phyloP scores from a whole-genome alignment of 2,888 invertebrate genomes.

The Drosophila kambysellisi region DNA sequence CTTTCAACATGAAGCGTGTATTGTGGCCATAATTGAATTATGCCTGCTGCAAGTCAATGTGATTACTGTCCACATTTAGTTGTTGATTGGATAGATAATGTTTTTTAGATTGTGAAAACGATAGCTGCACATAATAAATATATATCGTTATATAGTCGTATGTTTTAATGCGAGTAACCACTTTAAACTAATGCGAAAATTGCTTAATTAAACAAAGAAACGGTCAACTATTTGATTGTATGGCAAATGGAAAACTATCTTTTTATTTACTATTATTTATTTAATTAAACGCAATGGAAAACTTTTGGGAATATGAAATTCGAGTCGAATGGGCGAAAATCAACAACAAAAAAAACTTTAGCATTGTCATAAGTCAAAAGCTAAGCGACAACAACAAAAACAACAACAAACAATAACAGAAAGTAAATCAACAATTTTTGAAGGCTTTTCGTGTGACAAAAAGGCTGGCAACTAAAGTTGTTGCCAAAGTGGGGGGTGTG shows the following conservation, averaged over 20 bases:
- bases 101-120: conserved; percentile 51
- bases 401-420: background rate
- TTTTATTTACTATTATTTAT: too few relatives aligned
- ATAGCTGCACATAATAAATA: conserved; percentile 22
- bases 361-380: conserved; percentile 37
- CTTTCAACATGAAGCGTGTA: conserved; percentile 48
- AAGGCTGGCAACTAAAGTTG: conserved; percentile 22
- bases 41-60: conserved; percentile 46
- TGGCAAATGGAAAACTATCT: background rate
- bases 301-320: conserved; percentile 5
- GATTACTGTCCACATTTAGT: conserved; percentile 21
- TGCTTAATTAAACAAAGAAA: conserved; percentile 9
- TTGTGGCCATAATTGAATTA: conserved; percentile 76
- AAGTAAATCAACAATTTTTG: conserved; percentile 9
- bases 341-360: conserved; percentile 23
- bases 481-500: background rate
- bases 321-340: background rate
- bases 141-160: background rate
- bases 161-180: conserved; percentile 2
- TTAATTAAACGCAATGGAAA: conserved; percentile 5
- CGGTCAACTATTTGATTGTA: background rate
- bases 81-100: conserved; percentile 54
- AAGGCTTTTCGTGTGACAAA: conserved; percentile 46
- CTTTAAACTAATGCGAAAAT: conserved; percentile 9
- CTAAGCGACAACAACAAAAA: conserved; percentile 1